Base-by-base conservation (phyloP, 2,113 vertebrate genomes). In the Acanthisitta chloris region DNA sequence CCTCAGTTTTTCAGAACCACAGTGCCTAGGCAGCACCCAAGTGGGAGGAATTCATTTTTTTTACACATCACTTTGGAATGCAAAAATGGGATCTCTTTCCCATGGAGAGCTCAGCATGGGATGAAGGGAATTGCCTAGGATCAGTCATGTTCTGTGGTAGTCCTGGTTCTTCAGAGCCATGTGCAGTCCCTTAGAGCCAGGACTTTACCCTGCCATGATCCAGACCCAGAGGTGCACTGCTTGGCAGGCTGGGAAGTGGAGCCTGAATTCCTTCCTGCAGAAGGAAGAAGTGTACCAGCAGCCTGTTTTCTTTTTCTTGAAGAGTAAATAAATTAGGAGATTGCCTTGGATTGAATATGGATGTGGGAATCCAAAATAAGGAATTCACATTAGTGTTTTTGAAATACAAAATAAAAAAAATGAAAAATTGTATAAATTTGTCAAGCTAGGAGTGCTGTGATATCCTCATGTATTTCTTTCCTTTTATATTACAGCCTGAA, bases 401-500 rank as follows among this genome's bases (percentile, higher is more conserved):
- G 51, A 80, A 79, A 17, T 0, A 2, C 5, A 18, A 51, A 57
- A 20, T 9, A 52, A 43, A 33, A 42, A n/a, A 17, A 28, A 7
- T 14, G n/a, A 29, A 42, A 46, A 59, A 34, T 76, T 33, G 34
- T 38, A 33, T 80, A 4, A 17, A 29, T 61, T 36, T 69, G 23
- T 62, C 15, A 8, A 25, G 33, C 62, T 73, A 64, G 9, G 73
- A 77, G 4, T 51, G 7, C 7, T 80, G 36, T 26, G 58, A 72
- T n/a, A 28, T 61, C 46, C 71, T 95, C 48, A 76, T 4, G 0
- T 76, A 3, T 24, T 92, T 83, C 40, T 83, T 29, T 10, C 1
- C 20, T 89, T 77, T 81, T 95, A 76, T 96, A 89, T 97, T 89
- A 19, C 93, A 99, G 99, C 99, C 99, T 12, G 99, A 99, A 97